Base-by-base conservation (phyloP, 2,797 vertebrate genomes). In the Delichon dasypus region DNA sequence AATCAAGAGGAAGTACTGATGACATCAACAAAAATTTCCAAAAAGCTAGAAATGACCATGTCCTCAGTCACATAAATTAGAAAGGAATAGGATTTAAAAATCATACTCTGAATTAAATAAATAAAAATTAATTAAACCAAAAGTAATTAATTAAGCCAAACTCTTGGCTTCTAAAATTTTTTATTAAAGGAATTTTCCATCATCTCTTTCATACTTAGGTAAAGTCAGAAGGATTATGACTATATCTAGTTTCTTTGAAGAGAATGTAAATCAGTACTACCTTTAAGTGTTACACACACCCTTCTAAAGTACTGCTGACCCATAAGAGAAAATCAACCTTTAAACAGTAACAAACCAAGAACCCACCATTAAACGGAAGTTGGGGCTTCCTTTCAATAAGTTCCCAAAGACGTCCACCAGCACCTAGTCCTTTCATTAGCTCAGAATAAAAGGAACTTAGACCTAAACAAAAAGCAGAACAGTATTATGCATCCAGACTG, bases 371-470 rank as follows among this genome's bases (percentile, higher is more conserved):
- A 45, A 99, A 98, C 58, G 99, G 98, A 94, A 99, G 98, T 77
- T 98, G 97, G 0, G 99, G 99, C 58, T 98, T 98, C 93, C 99
- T 97, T 95, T 99, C 99, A 70, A 98, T 96, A 77, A 99, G 98
- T 96, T 99, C 98, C 99, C 99, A 99, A 7, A 99, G 98, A 85
- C 99, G 98, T 51, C 98, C 80, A 81, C 99, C 99, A 3, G 99
- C 99, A 73, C 99, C 99, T 74, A 99, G 98, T 34, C 99, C 99
- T 94, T 99, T 99, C 99, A 99, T 99, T 90, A 99, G 97, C 96
- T 99, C 99, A 0, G 99, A 99, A 97, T 99, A 99, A 97, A 99
- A 99, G 7, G 99, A 99, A 96, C 99, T 99, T 79, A 99, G 93
- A 85, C 99, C 99, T 99, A 93, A 57, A 93, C 20, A 74, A 72